Percentiles rank a stretch among this genome's conserved stretches.
phyloP scores from a whole-genome alignment of 2,797 vertebrate genomes.

The Enteromius paludinosus region DNA sequence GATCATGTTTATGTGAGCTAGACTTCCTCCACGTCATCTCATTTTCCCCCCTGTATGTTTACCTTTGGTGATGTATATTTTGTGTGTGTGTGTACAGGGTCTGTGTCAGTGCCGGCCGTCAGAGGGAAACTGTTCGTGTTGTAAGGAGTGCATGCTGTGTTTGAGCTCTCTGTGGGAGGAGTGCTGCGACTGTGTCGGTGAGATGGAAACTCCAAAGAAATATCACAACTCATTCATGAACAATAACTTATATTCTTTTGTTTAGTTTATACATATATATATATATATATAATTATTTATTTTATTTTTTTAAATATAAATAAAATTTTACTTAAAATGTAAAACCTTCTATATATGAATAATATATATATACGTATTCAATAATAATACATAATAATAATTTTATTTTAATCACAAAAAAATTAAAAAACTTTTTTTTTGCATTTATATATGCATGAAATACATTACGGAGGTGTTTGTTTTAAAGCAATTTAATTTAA shows the following conservation, averaged over 20 bases:
- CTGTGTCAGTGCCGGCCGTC: constrained; percentile 95
- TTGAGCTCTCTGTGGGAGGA: constrained; percentile 96
- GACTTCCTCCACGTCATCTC: background rate
- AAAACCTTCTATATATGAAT: background rate
- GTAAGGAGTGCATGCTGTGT: constrained; percentile 98
- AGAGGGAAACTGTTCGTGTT: constrained; percentile 96
- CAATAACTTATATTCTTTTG: background rate
- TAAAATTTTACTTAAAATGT: too few species aligned
- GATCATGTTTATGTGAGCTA: constrained; percentile 14
- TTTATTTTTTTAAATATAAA: background rate
- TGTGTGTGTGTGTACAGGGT: constrained; percentile 79
- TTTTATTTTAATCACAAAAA: too few species aligned
- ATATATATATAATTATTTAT: too few species aligned
- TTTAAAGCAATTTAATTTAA: too few species aligned
- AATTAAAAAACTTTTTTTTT: too few species aligned
- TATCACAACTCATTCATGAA: background rate
- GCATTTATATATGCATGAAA: too few species aligned
- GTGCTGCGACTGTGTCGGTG: constrained; percentile 98
- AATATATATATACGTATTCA: background rate
- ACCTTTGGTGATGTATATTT: constrained; percentile 44
- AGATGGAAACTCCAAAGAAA: constrained; percentile 67
- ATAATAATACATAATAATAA: too few species aligned
- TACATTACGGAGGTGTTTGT: too few species aligned
- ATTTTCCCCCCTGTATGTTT: constrained; percentile 8
- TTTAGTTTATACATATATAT: background rate